A percentile compares a stretch with the other conserved stretches of the same genome.
phyloP scores from a whole-genome alignment of 2,888 invertebrate genomes.

The Cephus nigrinus region DNA sequence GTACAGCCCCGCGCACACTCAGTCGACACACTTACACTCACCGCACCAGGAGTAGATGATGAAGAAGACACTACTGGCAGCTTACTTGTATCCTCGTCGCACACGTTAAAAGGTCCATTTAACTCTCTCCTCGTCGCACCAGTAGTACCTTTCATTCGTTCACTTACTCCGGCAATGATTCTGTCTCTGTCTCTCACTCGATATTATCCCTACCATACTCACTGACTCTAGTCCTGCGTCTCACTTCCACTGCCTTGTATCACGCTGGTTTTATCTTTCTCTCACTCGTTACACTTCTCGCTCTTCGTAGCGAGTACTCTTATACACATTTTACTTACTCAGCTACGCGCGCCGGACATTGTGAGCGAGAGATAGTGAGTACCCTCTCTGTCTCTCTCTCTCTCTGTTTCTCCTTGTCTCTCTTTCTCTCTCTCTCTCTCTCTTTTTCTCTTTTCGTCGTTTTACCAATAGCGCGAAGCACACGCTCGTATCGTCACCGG shows the following conservation, averaged over 20 bases:
- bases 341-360: not conserved
- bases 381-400: constrained; percentile 2
- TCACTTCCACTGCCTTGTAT: constrained; percentile 21
- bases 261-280: constrained; percentile 30
- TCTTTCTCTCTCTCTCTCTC: constrained; percentile 15
- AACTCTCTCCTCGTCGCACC: not conserved
- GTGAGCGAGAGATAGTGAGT: not conserved
- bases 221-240: not conserved
- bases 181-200: not conserved
- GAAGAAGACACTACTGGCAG: not conserved
- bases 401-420: constrained; percentile 8
- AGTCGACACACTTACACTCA: too few relatives aligned
- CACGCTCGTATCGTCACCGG: not conserved
- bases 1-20: not conserved
- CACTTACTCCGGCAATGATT: not conserved
- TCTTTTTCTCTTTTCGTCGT: not conserved
- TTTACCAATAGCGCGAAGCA: not conserved
- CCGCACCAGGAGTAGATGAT: not conserved
- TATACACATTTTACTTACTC: constrained; percentile 15
- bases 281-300: constrained; percentile 26
- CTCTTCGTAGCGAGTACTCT: constrained; percentile 6
- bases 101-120: not conserved
- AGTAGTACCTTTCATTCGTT: not conserved
- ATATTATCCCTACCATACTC: not conserved
- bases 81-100: not conserved